These are phyloP conservation scores for Heliocidaris erythrogramma DNA, from an alignment of 35 echinoderm and acorn worm genomes.

Conservation along the genomic window DNA sequence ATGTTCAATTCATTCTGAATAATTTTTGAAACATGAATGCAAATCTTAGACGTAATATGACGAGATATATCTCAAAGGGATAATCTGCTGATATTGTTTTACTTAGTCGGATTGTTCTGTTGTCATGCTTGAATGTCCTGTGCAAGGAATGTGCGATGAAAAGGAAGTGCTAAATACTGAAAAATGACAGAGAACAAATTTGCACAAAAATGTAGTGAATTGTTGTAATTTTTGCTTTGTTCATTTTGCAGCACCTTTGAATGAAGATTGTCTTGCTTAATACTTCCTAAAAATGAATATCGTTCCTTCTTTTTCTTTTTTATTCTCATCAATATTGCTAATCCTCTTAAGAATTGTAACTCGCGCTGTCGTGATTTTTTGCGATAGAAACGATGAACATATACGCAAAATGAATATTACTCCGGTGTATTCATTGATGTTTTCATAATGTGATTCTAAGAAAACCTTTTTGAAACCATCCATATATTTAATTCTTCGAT, in stretches of 20 bases:
- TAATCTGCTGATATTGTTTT: background rate
- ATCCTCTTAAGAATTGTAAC: no score
- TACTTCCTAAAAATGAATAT: no score
- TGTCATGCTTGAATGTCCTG: background rate
- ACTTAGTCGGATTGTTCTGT: background rate
- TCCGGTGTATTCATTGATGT: background rate
- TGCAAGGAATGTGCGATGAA: background rate
- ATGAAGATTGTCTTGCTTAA: no score
- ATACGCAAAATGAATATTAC: background rate
- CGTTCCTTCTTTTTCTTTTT: no score
- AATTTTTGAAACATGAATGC: background rate
- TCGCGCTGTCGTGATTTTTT: no score
- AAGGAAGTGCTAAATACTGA: no score
- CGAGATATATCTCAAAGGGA: background rate
- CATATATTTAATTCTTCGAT: background rate
- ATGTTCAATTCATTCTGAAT: background rate
- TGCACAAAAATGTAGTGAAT: no score
- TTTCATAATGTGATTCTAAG: background rate
- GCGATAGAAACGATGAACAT: background rate
- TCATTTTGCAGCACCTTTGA: no score
- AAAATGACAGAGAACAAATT: no score
- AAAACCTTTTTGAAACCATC: background rate
- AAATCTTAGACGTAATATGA: background rate
- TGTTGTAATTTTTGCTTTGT: no score
- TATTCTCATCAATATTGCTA: no score